Base-by-base conservation (phyloP, 2,113 vertebrate genomes). In the Cinclus mexicanus region DNA sequence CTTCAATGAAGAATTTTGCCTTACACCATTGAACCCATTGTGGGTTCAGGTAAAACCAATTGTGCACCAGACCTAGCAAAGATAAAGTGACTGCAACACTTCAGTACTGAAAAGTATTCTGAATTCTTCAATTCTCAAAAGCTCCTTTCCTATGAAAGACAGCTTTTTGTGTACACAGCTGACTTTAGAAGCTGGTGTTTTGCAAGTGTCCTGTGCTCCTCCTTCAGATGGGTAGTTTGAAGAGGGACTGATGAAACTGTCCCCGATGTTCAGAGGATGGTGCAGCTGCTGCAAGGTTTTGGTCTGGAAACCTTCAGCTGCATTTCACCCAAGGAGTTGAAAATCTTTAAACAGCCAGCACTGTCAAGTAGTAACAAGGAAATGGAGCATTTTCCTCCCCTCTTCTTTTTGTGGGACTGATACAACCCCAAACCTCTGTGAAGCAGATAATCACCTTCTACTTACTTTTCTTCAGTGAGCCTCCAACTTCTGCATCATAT, bases 11-110 rank as follows among this genome's bases (percentile, higher is more conserved):
- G 60, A 89, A 67, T 84, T 82, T 85, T 46, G 26, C 31, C 10
- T 41, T 70, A 33, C 4, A 5, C 24, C 0, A 0, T 81, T 74
- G 29, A 39, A 13, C 33, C 26, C 21, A 50, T 2, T 5, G 0
- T 37, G 28, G 26, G 12, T 61, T 81, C 22, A 53, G 77, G 31
- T 72, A 67, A 44, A 33, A 41, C 12, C n/a, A 37, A 7, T 6
- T 3, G 0, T 23, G 18, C 42, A 11, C 42, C 25, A 60, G 59
- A 53, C 14, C 26, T 76, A 16, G 14, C 15, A 10, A 49, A 31
- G 10, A 10, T 75, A 47, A 85, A 79, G 55, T 7, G 4, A 77
- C 41, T 53, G 42, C 49, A 31, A n/a, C 33, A 10, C 52, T 84
- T 42, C 13, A 55, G 4, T 63, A n/a, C 44, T 56, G 23, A 20